Evolutionary conservation across 2,888 invertebrate genomes (phyloP), one percentile per base, ranked within the genome.

Genomic region (Leistus spinibarbis): DNA sequence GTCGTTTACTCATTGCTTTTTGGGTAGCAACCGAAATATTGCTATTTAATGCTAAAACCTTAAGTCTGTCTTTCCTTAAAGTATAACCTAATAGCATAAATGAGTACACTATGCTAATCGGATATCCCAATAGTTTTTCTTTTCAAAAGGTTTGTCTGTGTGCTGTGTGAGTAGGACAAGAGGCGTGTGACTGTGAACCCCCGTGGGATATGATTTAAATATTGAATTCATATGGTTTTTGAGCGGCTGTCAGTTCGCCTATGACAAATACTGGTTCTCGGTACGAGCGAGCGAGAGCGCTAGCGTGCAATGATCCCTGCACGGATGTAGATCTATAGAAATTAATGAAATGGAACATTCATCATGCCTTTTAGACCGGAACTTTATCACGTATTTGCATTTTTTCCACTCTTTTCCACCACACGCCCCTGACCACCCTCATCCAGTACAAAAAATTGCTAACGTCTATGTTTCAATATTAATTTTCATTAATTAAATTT

Each of bases 271-370:
- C 22, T 40, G 13, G 10, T 20, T 24, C 23, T 19, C 60, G 60
- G 60, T 19, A 19, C 60, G 60, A 4, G 13, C 40, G 40, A 7
- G 5, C 5, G 13, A 7, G 1, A 40, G 10, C 40, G 13, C 40
- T 13, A 40, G 7, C 13, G 40, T 5, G 13, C 60, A 20, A 60
- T 60, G 60, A n/a, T 60, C 19, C 54, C 53, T 64, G 63, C 71
- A 53, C 24, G 64, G 62, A 54, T 64, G 71, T 22, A 63, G 64
- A 71, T 71, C 64, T 71, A 64, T 20, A 63, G 64, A 71, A 71
- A 71, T 64, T 71, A 71, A 71, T 64, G 64, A 71, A 71, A 71
- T 71, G 71, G 71, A 65, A 71, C 64, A 71, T 71, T 71, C 64
- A 71, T 71, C 63, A 69, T 27, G 53, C 19, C 57, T 19, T 19